These are phyloP conservation scores for Drosophila dives DNA, from an alignment of 2,888 invertebrate genomes.

Conservation along the genomic window DNA sequence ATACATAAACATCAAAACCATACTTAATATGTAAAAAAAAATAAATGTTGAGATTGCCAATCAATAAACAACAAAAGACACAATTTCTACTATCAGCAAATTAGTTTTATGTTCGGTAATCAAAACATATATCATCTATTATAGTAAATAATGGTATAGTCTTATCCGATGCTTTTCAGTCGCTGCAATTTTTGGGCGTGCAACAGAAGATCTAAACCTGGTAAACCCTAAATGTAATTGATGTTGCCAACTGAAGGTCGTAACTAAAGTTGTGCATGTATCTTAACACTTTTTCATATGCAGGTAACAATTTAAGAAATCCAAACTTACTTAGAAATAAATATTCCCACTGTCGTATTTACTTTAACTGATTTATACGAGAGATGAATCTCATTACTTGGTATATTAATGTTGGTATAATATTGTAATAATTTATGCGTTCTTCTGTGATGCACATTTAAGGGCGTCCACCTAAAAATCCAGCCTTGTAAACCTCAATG, in stretches of 20 bases:
- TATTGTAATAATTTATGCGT: neutral
- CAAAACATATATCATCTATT: slow-evolving; percentile 45
- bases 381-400: neutral
- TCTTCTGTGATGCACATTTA: neutral
- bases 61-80: slow-evolving; percentile 31
- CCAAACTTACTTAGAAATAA: neutral
- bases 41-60: slow-evolving; percentile 1
- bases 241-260: slow-evolving; percentile 41
- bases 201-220: slow-evolving; percentile 18
- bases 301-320: neutral
- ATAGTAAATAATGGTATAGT: slow-evolving; percentile 31
- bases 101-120: slow-evolving; percentile 57
- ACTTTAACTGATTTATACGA: slow-evolving; percentile 6
- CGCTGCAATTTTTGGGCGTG: slow-evolving; percentile 46
- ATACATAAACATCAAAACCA: slow-evolving; percentile 35
- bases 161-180: slow-evolving; percentile 21
- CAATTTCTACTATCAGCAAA: slow-evolving; percentile 63
- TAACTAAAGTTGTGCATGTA: slow-evolving; percentile 36
- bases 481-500: neutral
- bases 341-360: slow-evolving; percentile 12
- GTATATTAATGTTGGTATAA: neutral
- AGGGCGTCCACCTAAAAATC: neutral
- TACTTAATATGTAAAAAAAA: neutral
- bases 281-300: slow-evolving; percentile 11
- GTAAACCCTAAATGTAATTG: slow-evolving; percentile 19